A percentile compares a stretch with the other conserved stretches of the same genome.
Evolutionary conservation across 2,888 invertebrate species (phyloP).

Genomic region (Oeneis ivallda): DNA sequence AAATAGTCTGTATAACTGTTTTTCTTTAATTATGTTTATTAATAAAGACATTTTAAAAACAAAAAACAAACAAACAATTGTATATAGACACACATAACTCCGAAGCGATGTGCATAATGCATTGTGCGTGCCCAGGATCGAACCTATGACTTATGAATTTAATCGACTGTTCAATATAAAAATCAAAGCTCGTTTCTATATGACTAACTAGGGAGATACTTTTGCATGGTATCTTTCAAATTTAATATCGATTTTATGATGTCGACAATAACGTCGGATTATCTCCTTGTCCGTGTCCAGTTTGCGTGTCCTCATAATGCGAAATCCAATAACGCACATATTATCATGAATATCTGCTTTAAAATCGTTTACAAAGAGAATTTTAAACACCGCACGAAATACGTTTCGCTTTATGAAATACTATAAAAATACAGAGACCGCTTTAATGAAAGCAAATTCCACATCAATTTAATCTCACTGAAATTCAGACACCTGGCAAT

Average conservation of each 20-base stretch:
- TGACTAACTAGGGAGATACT: no score
- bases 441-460: conserved; percentile 17
- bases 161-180: no score
- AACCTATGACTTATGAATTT: no score
- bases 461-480: conserved; percentile 5
- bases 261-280: not conserved
- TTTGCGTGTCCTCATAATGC: not conserved
- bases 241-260: not conserved
- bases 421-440: conserved; percentile 5
- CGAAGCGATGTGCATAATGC: no score
- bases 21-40: no score
- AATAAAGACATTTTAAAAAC: no score
- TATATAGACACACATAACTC: no score
- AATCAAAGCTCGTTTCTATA: no score
- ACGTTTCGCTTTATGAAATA: conserved; percentile 10
- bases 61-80: no score
- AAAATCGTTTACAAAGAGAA: not conserved
- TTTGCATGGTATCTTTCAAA: not conserved
- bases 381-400: conserved; percentile 5
- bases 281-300: no score
- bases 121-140: no score
- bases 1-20: no score
- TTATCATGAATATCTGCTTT: not conserved
- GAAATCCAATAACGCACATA: not conserved
- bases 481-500: not conserved